Conservation (phyloP, 2,113 vertebrate species). For the Suncus etruscus region DNA sequence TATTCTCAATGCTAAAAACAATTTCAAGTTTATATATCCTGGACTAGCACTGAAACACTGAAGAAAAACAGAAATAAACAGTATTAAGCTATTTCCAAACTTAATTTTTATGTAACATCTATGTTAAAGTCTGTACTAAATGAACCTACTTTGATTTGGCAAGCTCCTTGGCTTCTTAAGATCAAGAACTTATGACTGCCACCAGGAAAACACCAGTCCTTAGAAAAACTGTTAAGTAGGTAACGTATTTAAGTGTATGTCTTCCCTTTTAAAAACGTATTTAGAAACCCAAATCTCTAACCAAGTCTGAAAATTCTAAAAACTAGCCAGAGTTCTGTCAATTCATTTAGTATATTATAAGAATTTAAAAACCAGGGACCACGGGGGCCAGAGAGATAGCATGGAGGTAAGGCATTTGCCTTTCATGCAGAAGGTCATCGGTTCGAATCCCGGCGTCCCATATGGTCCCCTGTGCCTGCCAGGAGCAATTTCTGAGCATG, state of each 20-base stretch:
- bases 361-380: neutral
- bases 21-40: constrained; percentile 57
- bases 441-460: too few relatives aligned
- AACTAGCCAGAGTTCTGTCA: constrained; percentile 68
- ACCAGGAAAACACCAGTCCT: constrained; percentile 20
- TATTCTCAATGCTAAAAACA: constrained; percentile 50
- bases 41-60: constrained; percentile 40
- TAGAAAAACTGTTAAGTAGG: constrained; percentile 13
- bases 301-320: constrained; percentile 57
- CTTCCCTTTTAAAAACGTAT: too few relatives aligned
- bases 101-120: constrained; percentile 43
- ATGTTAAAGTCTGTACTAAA: constrained; percentile 48
- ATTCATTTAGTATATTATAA: constrained; percentile 67
- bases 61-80: constrained; percentile 49
- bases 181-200: neutral
- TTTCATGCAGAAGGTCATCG: too few relatives aligned
- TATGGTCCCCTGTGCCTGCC: too few relatives aligned
- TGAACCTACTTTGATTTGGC: neutral
- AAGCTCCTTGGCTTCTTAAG: constrained; percentile 15
- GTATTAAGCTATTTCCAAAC: constrained; percentile 46
- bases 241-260: too few relatives aligned
- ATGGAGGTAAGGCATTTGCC: too few relatives aligned
- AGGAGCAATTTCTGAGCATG: too few relatives aligned
- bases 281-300: neutral
- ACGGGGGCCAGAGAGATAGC: too few relatives aligned